Evolutionary conservation across 2,888 invertebrate genomes (phyloP), one percentile per base, ranked within the genome.

Genomic region (Megalurothrips usitatus): DNA sequence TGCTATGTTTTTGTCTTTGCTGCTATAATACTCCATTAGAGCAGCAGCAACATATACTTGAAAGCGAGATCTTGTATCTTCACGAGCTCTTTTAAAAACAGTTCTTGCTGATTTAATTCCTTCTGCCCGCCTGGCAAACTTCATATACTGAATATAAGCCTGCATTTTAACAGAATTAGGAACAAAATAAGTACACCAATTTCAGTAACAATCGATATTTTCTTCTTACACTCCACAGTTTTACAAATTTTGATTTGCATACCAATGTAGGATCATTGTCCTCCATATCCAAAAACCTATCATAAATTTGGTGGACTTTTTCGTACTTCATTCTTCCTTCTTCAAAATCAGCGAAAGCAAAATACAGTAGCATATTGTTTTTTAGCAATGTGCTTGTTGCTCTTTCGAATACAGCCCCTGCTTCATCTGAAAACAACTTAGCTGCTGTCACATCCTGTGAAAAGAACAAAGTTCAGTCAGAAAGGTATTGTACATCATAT

Each of bases 81-180:
- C 98, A 34, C 99, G 89, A 0, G 98, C 98, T 84, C 95, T 90
- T 87, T 98, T 98, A 87, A 99, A 99, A 19, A 99, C 95, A 0
- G 92, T 92, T 85, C 99, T 89, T 0, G 99, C 98, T 0, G 98
- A 94, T 87, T 98, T 98, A 84, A 99, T 99, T 43, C 99, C 99
- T 87, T 99, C 99, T 0, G 98, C 97, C 80, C 99, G 89, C 19
- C 99, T 90, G 0, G 97, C 95, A 87, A 99, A 99, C 89, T 98
- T 98, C 99, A 99, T 99, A 86, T 98, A 98, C 86, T 99, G 99
- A 23, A 99, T 96, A 86, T 96, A 99, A 0, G 96, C 96, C 92
- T 96, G 85, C 9, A 80, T 17, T 47, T 78, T 23, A 17, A 47
- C 23, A 75, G 23, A 58, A 34, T 79, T 78, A 79, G 23, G 6